Conservation (phyloP, 1,140 invertebrate genomes). For the Eupristina koningsbergeri region DNA sequence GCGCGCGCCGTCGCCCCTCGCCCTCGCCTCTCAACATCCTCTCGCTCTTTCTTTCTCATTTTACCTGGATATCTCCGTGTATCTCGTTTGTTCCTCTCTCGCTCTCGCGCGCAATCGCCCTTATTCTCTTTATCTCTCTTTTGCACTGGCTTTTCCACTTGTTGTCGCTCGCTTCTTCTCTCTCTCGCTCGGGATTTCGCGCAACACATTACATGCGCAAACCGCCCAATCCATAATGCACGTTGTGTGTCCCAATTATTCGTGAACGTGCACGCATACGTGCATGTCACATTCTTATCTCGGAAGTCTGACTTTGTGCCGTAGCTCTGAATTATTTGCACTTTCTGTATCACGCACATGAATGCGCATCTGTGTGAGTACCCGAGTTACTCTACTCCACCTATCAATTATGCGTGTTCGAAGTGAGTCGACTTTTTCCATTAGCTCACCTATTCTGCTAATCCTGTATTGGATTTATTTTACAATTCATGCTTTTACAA, state of each 20-base stretch:
- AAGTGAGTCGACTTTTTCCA: not conserved
- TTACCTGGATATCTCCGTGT: not conserved
- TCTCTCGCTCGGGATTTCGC: slow-evolving; percentile 9
- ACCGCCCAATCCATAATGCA: slow-evolving; percentile 34
- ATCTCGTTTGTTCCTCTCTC: slow-evolving; percentile 23
- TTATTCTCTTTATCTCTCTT: slow-evolving; percentile 29
- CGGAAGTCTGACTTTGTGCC: slow-evolving; percentile 8
- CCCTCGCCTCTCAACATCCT: slow-evolving; percentile 11
- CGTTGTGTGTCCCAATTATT: slow-evolving; percentile 64
- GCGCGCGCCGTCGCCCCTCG: slow-evolving; percentile 45
- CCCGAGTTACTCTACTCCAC: not conserved
- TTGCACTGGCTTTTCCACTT: not conserved
- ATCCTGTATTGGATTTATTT: no score
- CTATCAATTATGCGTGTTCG: no score
- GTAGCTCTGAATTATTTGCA: not conserved
- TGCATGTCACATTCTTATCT: not conserved
- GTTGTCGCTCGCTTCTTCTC: not conserved
- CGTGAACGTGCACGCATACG: slow-evolving; percentile 52
- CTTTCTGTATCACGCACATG: slow-evolving; percentile 25
- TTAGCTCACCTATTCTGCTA: not conserved
- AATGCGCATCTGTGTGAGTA: not conserved
- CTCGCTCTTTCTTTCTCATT: not conserved
- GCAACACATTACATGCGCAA: slow-evolving; percentile 45
- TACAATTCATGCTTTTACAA: no score
- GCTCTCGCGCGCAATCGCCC: not conserved